A percentile compares a stretch with the other conserved stretches of the same genome.
phyloP scores from a whole-genome alignment of 2,888 invertebrate species.

The Syritta pipiens region DNA sequence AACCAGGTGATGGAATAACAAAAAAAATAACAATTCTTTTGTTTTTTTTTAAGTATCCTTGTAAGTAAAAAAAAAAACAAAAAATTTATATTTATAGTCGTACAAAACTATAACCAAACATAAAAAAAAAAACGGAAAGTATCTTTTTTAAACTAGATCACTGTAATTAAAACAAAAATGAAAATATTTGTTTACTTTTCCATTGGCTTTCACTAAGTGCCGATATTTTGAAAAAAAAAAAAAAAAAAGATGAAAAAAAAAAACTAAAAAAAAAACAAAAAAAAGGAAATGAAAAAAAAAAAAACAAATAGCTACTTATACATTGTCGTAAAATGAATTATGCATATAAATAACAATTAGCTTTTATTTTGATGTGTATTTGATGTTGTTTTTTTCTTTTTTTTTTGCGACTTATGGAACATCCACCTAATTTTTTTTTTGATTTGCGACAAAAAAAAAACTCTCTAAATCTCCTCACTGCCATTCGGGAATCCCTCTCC shows the following conservation, averaged over 20 bases:
- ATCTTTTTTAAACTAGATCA: not conserved
- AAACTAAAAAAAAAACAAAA: not conserved
- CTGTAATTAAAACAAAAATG: conserved; percentile 18
- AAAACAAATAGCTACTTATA: not conserved
- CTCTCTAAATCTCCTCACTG: too few species aligned
- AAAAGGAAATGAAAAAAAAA: not conserved
- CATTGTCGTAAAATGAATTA: not conserved
- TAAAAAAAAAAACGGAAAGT: not conserved
- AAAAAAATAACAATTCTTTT: not conserved
- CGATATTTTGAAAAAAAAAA: conserved; percentile 32
- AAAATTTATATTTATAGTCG: not conserved
- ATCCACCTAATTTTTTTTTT: too few species aligned
- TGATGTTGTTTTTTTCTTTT: not conserved
- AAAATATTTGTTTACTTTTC: conserved; percentile 32
- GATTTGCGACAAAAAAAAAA: too few species aligned
- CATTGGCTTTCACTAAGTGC: conserved; percentile 46
- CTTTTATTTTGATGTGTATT: too few species aligned
- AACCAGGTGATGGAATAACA: conserved; percentile 1
- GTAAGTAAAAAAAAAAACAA: not conserved
- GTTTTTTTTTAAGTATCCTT: not conserved
- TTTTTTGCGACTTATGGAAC: not conserved
- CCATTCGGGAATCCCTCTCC: too few species aligned
- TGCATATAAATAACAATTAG: not conserved
- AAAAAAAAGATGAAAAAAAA: too few species aligned
- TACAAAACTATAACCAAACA: not conserved